A percentile compares a stretch with the other conserved stretches of the same genome.
These are phyloP conservation scores for Caenorhabditis sulstoni DNA, from an alignment of 2,888 invertebrate genomes.

Conservation along the genomic window DNA sequence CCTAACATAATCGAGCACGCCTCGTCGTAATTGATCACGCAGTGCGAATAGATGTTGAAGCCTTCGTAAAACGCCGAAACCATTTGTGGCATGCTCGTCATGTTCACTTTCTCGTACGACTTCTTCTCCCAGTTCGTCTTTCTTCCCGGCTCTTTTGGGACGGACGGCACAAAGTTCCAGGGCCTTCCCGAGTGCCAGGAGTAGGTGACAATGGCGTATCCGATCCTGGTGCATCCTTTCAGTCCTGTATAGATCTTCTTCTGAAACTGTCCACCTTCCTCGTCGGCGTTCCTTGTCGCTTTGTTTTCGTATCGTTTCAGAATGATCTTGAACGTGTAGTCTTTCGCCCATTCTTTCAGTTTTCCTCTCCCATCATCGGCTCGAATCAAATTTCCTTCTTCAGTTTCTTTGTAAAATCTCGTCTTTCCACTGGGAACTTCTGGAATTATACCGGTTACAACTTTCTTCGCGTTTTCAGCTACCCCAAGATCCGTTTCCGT, in stretches of 20 bases:
- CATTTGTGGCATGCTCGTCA: conserved; percentile 42
- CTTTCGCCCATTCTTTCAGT: conserved; percentile 25
- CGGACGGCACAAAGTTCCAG: conserved; percentile 43
- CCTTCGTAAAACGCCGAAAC: conserved; percentile 54
- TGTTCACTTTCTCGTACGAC: conserved; percentile 38
- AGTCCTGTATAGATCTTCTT: conserved; percentile 61
- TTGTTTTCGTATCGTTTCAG: conserved; percentile 51
- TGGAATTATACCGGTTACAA: conserved; percentile 6
- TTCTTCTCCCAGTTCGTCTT: conserved; percentile 52
- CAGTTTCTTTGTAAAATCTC: conserved; percentile 52
- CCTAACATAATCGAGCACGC: conserved; percentile 67
- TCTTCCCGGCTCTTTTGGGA: background rate
- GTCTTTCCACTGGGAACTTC: conserved; percentile 61
- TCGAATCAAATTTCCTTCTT: conserved; percentile 36
- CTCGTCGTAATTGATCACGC: conserved; percentile 64
- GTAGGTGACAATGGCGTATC: conserved; percentile 61
- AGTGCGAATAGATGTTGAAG: conserved; percentile 65
- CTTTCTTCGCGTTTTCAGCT: background rate
- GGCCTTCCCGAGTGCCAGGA: conserved; percentile 63
- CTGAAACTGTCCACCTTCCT: conserved; percentile 49
- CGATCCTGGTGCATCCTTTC: conserved; percentile 8
- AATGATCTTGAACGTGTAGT: conserved; percentile 42
- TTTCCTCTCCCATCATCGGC: conserved; percentile 62
- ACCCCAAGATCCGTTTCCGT: conserved; percentile 66
- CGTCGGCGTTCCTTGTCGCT: conserved; percentile 19